Evolutionary conservation across 2,797 vertebrate genomes (phyloP).

Genomic region (Morus bassanus): DNA sequence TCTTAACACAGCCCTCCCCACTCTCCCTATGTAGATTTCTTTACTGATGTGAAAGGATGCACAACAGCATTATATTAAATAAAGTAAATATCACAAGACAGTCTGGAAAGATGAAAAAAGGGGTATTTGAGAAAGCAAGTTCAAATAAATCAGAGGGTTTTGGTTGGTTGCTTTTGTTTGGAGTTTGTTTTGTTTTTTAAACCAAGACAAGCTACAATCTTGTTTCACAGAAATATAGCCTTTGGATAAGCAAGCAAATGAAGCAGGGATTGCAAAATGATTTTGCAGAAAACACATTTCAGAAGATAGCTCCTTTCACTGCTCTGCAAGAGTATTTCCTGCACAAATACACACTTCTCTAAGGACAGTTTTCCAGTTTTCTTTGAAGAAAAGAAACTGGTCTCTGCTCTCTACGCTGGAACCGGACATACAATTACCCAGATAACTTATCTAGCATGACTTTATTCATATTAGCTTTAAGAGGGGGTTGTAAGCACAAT

Average conservation of each 20-base stretch:
- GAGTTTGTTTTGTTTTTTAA: not conserved
- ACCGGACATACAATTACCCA: not conserved
- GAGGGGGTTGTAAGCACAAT: slow-evolving; percentile 18
- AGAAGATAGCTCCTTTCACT: not conserved
- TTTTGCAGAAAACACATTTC: not conserved
- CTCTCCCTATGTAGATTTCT: not conserved
- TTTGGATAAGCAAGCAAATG: not conserved
- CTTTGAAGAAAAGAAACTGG: not conserved
- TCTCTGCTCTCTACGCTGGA: not conserved
- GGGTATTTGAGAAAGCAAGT: not conserved
- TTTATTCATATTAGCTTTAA: slow-evolving; percentile 43
- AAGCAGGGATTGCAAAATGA: not conserved
- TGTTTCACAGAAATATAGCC: not conserved
- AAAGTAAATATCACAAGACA: not conserved
- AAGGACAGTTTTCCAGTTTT: not conserved
- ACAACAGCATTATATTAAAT: not conserved
- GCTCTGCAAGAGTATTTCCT: not conserved
- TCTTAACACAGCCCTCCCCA: not conserved
- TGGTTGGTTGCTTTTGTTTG: not conserved
- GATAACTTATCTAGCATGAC: slow-evolving; percentile 3
- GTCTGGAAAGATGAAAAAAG: not conserved
- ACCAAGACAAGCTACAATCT: not conserved
- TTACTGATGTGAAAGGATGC: not conserved
- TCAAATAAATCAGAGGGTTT: not conserved
- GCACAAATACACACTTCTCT: not conserved